Conservation (phyloP, 2,797 vertebrate genomes). For the Orestias chungarensis region DNA sequence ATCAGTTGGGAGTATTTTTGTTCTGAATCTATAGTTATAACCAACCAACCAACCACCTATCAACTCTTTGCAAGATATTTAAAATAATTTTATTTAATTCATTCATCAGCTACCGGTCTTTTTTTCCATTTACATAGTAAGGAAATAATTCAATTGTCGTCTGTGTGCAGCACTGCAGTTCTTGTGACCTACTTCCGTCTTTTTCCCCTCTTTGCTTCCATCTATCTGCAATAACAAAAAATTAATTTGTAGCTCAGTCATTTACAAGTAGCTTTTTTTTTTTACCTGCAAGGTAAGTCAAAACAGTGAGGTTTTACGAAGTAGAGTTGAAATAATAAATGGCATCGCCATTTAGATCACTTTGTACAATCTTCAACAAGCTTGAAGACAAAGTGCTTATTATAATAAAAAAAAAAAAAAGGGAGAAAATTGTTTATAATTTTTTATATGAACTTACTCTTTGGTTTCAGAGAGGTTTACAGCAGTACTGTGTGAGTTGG, state of each 20-base stretch:
- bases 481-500: not conserved
- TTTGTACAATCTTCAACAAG: not conserved
- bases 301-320: not conserved
- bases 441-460: not conserved
- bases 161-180: constrained; percentile 63
- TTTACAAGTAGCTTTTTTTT: constrained; percentile 24
- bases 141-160: constrained; percentile 75
- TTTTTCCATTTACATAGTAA: constrained; percentile 56
- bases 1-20: constrained; percentile 11
- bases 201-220: constrained; percentile 56
- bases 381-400: not conserved
- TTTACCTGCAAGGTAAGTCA: constrained; percentile 24
- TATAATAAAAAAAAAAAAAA: not conserved
- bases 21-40: constrained; percentile 18
- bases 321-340: not conserved
- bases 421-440: not conserved
- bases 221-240: constrained; percentile 55
- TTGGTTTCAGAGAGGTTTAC: constrained; percentile 9
- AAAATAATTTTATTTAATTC: constrained; percentile 69
- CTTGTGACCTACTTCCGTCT: constrained; percentile 74
- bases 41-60: not conserved
- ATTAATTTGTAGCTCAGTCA: constrained; percentile 55
- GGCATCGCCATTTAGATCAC: not conserved
- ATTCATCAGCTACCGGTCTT: constrained; percentile 68
- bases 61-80: constrained; percentile 56